Evolutionary conservation across 2,113 vertebrate species (phyloP), one percentile per base, ranked within the genome.

Genomic region (Colossoma macropomum): DNA sequence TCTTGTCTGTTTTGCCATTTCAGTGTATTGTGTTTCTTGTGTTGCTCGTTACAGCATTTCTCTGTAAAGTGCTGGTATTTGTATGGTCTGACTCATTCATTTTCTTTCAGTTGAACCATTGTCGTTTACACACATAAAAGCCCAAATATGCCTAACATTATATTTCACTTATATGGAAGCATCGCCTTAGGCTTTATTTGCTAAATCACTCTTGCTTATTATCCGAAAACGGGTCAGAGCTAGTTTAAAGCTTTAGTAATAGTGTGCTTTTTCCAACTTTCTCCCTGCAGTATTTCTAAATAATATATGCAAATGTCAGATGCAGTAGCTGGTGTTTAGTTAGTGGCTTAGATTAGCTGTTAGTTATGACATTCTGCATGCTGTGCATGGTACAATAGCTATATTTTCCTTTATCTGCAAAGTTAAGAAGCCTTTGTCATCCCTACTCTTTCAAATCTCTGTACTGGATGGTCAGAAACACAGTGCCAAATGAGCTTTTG

Each of bases 41-140:
- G 86, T 91, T 87, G 13, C 85, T 7, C 87, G 81, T 80, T 90
- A 81, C 87, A 88, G 87, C 89, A 84, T 91, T 91, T 86, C 75
- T 75, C 82, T 90, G 90, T 91, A 70, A 91, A 87, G 73, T 89
- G 32, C 50, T 77, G 74, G 89, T 80, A 71, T 88, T 86, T 91
- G 88, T 87, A 88, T 84, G 75, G 52, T 84, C 80, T 1, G 89
- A 86, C 79, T 89, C 90, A 89, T 88, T 66, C 34, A 66, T 78
- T 70, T 60, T 50, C 30, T 62, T 74, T 76, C 23, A 52, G 28
- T 80, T n/a, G 23, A 13, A 62, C 59, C 75, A 76, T 80, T 19
- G 48, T 75, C 23, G 27, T 80, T 80, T 70, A 70, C 38, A 48
- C 60, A 76, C 27, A 30, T 9, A 70, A 76, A 48, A 68, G 11